A percentile compares a stretch with the other conserved stretches of the same genome.
These are phyloP conservation scores for Platysternon megacephalum DNA, from an alignment of 2,113 vertebrate genomes.

Conservation along the genomic window DNA sequence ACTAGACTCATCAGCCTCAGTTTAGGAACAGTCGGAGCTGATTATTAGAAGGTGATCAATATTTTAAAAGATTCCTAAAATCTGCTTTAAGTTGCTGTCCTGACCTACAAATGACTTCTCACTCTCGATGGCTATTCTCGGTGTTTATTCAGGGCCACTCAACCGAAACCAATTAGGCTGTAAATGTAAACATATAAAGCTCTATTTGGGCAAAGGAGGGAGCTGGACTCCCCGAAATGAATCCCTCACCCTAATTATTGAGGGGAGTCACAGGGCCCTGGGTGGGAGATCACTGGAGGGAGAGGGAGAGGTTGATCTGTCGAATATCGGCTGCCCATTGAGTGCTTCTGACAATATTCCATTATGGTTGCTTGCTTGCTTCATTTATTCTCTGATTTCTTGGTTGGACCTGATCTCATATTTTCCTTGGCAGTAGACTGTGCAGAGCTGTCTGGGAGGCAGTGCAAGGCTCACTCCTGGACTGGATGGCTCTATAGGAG, in stretches of 20 bases:
- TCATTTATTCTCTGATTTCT: neutral
- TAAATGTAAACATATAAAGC: neutral
- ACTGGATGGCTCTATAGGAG: neutral
- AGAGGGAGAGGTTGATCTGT: neutral
- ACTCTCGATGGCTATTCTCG: slow-evolving; percentile 62
- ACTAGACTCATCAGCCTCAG: rapidly evolving
- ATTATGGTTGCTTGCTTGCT: neutral
- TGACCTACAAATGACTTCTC: slow-evolving; percentile 84
- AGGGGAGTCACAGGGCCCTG: neutral
- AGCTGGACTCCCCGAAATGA: neutral
- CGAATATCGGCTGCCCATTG: neutral
- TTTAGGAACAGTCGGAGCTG: neutral
- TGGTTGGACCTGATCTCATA: neutral
- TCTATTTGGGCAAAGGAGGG: neutral
- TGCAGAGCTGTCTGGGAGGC: neutral
- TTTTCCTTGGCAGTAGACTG: rapidly evolving
- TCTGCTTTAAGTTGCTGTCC: slow-evolving; percentile 59
- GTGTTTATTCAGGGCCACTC: slow-evolving; percentile 64
- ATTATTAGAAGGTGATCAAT: slow-evolving; percentile 34
- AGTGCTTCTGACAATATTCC: neutral
- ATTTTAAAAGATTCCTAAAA: slow-evolving; percentile 62
- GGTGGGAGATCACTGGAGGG: neutral
- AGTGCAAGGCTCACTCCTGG: neutral
- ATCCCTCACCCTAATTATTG: neutral
- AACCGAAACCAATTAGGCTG: slow-evolving; percentile 56